These are phyloP conservation scores for Anas bernieri DNA, from an alignment of 2,797 vertebrate genomes.

Conservation along the genomic window DNA sequence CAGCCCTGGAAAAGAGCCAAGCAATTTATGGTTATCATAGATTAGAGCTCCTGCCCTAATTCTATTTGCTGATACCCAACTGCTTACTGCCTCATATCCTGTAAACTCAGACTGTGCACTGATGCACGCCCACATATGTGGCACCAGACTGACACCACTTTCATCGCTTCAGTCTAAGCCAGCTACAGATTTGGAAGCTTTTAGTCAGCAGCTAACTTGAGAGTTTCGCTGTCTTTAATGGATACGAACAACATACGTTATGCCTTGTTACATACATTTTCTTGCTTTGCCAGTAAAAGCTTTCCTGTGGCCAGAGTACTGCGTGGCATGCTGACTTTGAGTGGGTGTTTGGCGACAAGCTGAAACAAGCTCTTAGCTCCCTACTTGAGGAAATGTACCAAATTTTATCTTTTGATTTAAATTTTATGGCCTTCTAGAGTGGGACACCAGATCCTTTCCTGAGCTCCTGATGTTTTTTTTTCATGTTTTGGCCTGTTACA, in stretches of 20 bases:
- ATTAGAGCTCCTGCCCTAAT: slow-evolving; percentile 40
- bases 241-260: background rate
- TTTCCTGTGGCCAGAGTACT: background rate
- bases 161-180: background rate
- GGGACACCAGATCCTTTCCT: background rate
- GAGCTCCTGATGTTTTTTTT: background rate
- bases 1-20: slow-evolving; percentile 7
- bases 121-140: slow-evolving; percentile 35
- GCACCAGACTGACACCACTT: slow-evolving; percentile 8
- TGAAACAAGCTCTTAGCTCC: background rate
- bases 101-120: slow-evolving; percentile 33
- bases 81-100: slow-evolving; percentile 38
- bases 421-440: background rate
- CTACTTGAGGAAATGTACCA: background rate
- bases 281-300: slow-evolving; percentile 13
- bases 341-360: background rate
- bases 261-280: background rate
- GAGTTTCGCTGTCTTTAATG: slow-evolving; percentile 33
- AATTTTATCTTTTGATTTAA: background rate
- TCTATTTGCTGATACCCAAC: slow-evolving; percentile 19
- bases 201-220: slow-evolving; percentile 50
- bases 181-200: slow-evolving; percentile 20
- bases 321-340: background rate
- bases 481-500: background rate
- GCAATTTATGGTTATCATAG: background rate